Evolutionary conservation across 2,888 invertebrate genomes (phyloP).

Genomic region (Liodrosophila aerea): DNA sequence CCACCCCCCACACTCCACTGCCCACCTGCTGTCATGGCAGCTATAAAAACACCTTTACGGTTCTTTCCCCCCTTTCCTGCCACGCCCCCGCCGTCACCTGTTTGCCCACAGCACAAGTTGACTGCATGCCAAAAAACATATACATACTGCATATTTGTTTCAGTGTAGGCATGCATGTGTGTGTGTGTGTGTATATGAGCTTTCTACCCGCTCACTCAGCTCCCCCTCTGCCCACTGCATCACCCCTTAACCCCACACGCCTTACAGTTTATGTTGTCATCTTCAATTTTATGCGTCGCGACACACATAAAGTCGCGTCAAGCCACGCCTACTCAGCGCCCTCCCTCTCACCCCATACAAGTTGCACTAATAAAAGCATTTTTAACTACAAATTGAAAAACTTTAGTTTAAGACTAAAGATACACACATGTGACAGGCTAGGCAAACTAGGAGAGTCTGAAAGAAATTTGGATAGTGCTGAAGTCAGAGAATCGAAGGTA

Average conservation of each 20-base stretch:
- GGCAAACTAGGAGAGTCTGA: no score
- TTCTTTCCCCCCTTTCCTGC: constrained; percentile 1
- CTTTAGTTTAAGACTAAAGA: neutral
- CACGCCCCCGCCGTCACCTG: constrained; percentile 9
- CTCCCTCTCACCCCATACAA: neutral
- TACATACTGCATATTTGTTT: constrained; percentile 36
- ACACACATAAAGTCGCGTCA: constrained; percentile 68
- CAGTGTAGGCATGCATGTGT: no score
- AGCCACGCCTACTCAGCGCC: constrained; percentile 57
- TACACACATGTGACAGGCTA: neutral
- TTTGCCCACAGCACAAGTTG: constrained; percentile 63
- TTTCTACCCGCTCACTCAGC: constrained; percentile 18
- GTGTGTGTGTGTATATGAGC: constrained; percentile 20
- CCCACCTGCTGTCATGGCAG: constrained; percentile 34
- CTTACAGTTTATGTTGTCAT: constrained; percentile 62
- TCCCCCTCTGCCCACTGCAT: neutral
- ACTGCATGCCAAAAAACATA: constrained; percentile 67
- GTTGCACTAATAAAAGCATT: constrained; percentile 3
- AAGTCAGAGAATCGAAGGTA: no score
- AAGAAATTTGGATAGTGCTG: no score
- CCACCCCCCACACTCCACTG: neutral
- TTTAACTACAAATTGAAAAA: constrained; percentile 1
- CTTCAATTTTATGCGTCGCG: constrained; percentile 42
- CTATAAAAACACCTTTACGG: constrained; percentile 75
- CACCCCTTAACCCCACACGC: neutral